Conservation (phyloP, 2,797 vertebrate genomes). For the Rhinella marina region DNA sequence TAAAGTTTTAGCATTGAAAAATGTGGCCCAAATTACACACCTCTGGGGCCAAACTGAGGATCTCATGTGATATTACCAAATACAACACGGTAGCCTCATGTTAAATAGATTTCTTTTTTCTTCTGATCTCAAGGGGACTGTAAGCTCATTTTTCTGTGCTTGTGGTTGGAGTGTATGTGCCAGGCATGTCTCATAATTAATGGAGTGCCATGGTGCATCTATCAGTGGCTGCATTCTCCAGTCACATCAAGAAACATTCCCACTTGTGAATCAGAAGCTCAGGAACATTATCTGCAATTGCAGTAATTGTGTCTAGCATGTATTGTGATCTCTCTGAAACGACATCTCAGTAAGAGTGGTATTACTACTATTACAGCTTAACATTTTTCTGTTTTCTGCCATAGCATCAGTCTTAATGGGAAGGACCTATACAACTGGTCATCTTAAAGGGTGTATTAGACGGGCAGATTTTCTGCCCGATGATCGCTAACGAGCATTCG, state of each 20-base stretch:
- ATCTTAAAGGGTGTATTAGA: no score
- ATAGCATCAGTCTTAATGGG: no score
- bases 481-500: no score
- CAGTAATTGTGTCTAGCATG: neutral
- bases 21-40: neutral
- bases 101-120: neutral
- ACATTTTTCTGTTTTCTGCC: no score
- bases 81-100: neutral
- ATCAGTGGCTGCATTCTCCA: neutral
- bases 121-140: neutral
- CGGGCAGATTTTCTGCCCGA: no score
- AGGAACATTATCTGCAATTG: neutral
- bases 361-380: no score
- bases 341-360: no score
- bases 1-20: no score
- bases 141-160: neutral
- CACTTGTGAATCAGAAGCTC: neutral
- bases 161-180: neutral
- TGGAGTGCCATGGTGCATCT: neutral
- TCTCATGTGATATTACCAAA: no score
- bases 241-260: neutral
- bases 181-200: neutral
- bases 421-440: no score
- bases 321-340: neutral
- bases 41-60: neutral